These are phyloP conservation scores for Cryptotermes secundus DNA, from an alignment of 1,140 invertebrate species.

Conservation along the genomic window DNA sequence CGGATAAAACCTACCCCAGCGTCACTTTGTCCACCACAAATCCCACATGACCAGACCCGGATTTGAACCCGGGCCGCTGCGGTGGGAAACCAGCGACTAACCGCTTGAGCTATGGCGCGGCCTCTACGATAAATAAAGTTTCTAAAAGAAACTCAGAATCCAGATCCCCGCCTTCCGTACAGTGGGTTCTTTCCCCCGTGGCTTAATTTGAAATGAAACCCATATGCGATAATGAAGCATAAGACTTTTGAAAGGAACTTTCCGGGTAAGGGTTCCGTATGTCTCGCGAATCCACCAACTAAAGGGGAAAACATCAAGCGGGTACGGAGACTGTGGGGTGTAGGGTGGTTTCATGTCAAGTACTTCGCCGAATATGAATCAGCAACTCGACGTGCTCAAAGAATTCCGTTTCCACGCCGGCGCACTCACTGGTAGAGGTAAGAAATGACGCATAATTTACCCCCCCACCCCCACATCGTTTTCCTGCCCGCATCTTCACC, in stretches of 20 bases:
- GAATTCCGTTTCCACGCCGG: not conserved
- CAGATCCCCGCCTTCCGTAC: not conserved
- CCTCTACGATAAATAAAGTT: too few relatives aligned
- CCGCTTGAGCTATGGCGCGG: too few relatives aligned
- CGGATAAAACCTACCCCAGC: too few relatives aligned
- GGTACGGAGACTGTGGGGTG: not conserved
- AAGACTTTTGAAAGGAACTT: not conserved
- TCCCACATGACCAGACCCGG: too few relatives aligned
- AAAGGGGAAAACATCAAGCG: not conserved
- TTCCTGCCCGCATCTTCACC: constrained; percentile 19
- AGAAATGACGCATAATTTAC: not conserved
- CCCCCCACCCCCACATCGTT: constrained; percentile 1
- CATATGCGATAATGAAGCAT: not conserved
- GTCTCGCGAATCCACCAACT: not conserved
- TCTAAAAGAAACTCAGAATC: not conserved
- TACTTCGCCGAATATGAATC: not conserved
- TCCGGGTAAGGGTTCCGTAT: not conserved
- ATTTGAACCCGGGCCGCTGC: too few relatives aligned
- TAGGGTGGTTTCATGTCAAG: not conserved
- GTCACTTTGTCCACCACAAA: too few relatives aligned
- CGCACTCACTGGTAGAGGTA: not conserved
- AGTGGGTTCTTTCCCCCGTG: not conserved
- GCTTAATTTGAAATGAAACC: not conserved
- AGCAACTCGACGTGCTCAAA: not conserved
- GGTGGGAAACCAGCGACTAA: too few relatives aligned